phyloP scores from a whole-genome alignment of 2,113 vertebrate genomes.

The Tringa solitaria region DNA sequence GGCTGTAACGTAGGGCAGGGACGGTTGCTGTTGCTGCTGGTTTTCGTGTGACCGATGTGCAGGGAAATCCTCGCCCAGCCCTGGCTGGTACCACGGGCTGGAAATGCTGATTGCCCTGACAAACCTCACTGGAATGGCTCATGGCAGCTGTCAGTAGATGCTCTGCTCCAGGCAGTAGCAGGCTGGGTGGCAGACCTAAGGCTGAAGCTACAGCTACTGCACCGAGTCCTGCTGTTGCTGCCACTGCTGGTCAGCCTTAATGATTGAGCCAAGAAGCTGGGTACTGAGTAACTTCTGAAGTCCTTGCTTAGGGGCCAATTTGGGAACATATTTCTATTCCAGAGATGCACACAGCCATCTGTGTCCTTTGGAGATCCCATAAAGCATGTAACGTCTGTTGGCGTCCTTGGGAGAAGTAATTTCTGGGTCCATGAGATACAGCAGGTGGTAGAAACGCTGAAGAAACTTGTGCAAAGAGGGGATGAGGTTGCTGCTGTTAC shows the following conservation, averaged over 20 bases:
- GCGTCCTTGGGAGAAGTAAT: background rate
- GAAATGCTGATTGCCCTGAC: fast-evolving
- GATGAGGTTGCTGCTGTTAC: background rate
- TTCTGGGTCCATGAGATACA: background rate
- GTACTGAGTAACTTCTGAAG: background rate
- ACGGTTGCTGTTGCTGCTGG: background rate
- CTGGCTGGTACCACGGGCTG: background rate
- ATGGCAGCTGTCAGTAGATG: background rate
- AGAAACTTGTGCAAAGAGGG: background rate
- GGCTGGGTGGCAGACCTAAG: background rate
- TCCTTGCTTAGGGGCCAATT: background rate
- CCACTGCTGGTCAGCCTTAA: fast-evolving
- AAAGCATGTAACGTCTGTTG: background rate
- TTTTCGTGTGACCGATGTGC: background rate
- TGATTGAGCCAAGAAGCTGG: background rate
- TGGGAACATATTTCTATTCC: background rate
- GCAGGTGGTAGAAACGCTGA: background rate
- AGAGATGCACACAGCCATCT: background rate
- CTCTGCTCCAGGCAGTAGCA: background rate
- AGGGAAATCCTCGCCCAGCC: background rate
- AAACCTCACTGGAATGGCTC: background rate
- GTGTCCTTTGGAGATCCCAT: background rate
- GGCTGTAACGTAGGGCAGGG: background rate
- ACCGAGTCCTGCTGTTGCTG: background rate
- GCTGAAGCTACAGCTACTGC: background rate